Evolutionary conservation across 2,113 vertebrate species (phyloP).

Genomic region (Lepus europaeus): DNA sequence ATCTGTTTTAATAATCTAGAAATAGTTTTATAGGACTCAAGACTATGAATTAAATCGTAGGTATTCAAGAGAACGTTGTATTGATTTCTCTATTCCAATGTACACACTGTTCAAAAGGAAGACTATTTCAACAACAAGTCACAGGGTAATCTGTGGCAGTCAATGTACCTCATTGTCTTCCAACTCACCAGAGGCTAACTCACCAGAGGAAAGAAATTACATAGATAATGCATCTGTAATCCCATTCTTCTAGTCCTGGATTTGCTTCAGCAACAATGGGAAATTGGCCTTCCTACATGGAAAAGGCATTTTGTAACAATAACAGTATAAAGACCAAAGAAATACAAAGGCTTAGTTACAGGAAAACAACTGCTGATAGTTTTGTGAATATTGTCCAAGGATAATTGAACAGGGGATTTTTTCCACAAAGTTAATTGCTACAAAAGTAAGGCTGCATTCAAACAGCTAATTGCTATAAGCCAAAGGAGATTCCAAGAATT

Average conservation of each 20-base stretch:
- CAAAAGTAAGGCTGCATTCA: slow-evolving; percentile 66
- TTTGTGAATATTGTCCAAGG: slow-evolving; percentile 73
- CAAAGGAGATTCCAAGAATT: slow-evolving; percentile 76
- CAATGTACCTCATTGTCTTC: not conserved
- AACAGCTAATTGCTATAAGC: slow-evolving; percentile 78
- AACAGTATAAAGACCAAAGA: slow-evolving; percentile 38
- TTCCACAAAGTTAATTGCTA: slow-evolving; percentile 80
- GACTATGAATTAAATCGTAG: slow-evolving; percentile 49
- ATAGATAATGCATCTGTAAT: not conserved
- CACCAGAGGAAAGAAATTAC: not conserved
- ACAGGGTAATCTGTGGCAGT: not conserved
- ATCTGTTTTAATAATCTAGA: not conserved
- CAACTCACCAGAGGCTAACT: not conserved
- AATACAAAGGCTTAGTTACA: slow-evolving; percentile 58
- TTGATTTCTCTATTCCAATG: not conserved
- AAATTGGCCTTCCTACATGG: slow-evolving; percentile 4
- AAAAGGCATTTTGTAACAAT: slow-evolving; percentile 59
- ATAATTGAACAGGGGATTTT: slow-evolving; percentile 79
- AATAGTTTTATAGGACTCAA: slow-evolving; percentile 1
- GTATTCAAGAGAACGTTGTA: slow-evolving; percentile 6
- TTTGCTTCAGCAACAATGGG: not conserved
- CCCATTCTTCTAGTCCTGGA: not conserved
- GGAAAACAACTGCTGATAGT: slow-evolving; percentile 44
- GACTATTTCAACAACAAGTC: not conserved
- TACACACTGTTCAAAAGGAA: not conserved